A percentile compares a stretch with the other conserved stretches of the same genome.
Conservation (phyloP, 2,888 invertebrate genomes). For the Microctonus brassicae region DNA sequence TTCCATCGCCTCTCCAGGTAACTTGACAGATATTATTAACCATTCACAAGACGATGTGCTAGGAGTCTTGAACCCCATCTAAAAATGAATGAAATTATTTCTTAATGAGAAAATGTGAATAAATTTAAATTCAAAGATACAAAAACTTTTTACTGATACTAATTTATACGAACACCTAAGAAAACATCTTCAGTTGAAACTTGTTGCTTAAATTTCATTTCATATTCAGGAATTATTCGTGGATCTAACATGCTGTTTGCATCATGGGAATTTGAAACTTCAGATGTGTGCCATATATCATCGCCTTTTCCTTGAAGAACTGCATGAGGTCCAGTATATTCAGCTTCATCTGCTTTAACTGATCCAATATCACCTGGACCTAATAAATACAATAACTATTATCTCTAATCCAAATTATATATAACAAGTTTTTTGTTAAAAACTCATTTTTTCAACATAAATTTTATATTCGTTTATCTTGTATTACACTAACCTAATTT, state of each 20-base stretch:
- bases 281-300: slow-evolving; percentile 67
- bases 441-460: background rate
- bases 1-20: slow-evolving; percentile 83
- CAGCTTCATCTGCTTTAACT: slow-evolving; percentile 51
- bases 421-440: slow-evolving; percentile 25
- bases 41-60: slow-evolving; percentile 89
- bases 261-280: slow-evolving; percentile 45
- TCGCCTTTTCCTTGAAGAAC: slow-evolving; percentile 72
- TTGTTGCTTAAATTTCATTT: slow-evolving; percentile 86
- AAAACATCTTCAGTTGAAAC: slow-evolving; percentile 89
- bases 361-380: slow-evolving; percentile 71
- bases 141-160: background rate
- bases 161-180: slow-evolving; percentile 75
- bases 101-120: background rate
- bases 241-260: slow-evolving; percentile 71
- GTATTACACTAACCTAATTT: slow-evolving; percentile 55
- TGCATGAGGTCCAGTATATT: slow-evolving; percentile 54
- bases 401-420: background rate
- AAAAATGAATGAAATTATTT: slow-evolving; percentile 49
- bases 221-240: slow-evolving; percentile 80
- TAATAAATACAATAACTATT: slow-evolving; percentile 48
- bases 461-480: slow-evolving; percentile 6
- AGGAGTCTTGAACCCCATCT: slow-evolving; percentile 86
- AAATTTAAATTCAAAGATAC: background rate
- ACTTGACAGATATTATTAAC: slow-evolving; percentile 81